Percentiles rank a stretch among this genome's conserved stretches.
Evolutionary conservation across 2,113 vertebrate species (phyloP).

Genomic region (Dicaeum eximium): DNA sequence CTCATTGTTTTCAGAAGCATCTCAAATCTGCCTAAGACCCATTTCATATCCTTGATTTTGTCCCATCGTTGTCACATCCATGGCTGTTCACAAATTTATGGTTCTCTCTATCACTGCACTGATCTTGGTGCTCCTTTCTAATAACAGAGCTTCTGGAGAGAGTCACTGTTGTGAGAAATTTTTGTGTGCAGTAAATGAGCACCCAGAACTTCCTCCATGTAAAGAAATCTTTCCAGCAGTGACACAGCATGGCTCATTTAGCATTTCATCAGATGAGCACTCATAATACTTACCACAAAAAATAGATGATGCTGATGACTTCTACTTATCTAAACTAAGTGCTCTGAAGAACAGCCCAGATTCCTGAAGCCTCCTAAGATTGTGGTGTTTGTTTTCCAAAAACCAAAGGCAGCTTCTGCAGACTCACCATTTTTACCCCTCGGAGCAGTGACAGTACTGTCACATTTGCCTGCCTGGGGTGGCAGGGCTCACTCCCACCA

Average conservation of each 20-base stretch:
- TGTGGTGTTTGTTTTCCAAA: background rate
- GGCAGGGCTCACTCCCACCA: fast-evolving
- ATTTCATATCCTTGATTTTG: background rate
- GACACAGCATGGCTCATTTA: background rate
- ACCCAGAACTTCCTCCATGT: background rate
- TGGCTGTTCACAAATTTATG: background rate
- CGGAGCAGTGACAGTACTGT: background rate
- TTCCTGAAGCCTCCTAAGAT: background rate
- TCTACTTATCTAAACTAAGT: background rate
- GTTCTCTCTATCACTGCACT: background rate
- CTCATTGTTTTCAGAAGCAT: background rate
- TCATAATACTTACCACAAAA: background rate
- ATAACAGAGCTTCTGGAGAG: background rate
- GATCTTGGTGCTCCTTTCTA: background rate
- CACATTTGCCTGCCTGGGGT: fast-evolving
- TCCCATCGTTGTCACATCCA: background rate
- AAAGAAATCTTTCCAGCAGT: background rate
- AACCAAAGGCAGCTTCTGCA: background rate
- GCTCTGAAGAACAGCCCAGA: background rate
- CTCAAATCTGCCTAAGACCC: background rate
- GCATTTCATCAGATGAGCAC: background rate
- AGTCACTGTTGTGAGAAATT: background rate
- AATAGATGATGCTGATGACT: background rate
- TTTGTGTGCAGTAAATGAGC: background rate
- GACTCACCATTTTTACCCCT: background rate